Evolutionary conservation across 2,113 vertebrate genomes (phyloP), one percentile per base, ranked within the genome.

Genomic region (Anguilla japonica): DNA sequence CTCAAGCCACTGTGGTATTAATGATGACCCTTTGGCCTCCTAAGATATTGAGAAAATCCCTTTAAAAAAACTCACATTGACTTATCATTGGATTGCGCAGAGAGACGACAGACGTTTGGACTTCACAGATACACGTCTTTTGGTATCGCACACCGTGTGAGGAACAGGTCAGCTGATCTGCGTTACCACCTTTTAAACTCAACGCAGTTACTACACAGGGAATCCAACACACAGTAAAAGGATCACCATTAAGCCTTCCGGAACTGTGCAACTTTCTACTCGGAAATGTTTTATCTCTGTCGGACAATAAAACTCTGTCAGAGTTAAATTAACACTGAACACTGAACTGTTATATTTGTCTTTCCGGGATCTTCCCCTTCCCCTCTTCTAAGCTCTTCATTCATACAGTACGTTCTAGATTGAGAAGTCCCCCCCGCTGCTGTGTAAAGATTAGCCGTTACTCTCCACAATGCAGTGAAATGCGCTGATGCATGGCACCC

Each of bases 51-150:
- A 81, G 84, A 91, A 89, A 34, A 34, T 34, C 82, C 88, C 83
- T 87, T 88, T 89, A 89, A 93, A 91, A 91, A 89, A 87, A 89
- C 91, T 91, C 86, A 83, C 89, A 87, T 87, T 84, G 89, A 89
- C 88, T 91, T 91, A 91, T 92, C 88, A 91, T 89, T 89, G 89
- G 91, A 93, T 92, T 90, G 84, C 91, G 89, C 84, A 85, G 88
- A 90, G 91, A 90, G 87, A 91, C 90, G 92, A 91, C 83, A 87
- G 87, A 89, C 79, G 26, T 88, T 90, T 89, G 91, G 91, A 91
- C 92, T 89, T 89, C 87, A 86, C 82, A 91, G 92, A 93, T 89
- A 91, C 88, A 89, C 91, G 90, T 89, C 71, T 75, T 13, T 91
- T 90, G 90, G 90, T 91, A 89, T 90, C 91, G 88, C 90, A 89